Evolutionary conservation across 2,888 invertebrate genomes (phyloP).

Genomic region (Rhingia rostrata): DNA sequence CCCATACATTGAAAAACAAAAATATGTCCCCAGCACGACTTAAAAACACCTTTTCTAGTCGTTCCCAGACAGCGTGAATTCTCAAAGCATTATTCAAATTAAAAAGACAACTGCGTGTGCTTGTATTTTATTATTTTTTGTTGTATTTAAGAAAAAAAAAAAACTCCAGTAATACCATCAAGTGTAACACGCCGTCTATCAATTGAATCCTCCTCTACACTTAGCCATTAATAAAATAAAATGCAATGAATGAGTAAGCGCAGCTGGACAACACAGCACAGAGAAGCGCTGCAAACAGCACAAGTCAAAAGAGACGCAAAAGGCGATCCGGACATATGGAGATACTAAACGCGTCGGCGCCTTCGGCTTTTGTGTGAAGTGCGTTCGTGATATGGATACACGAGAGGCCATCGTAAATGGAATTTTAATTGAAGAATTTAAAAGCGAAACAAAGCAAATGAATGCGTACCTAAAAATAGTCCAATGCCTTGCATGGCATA

Average conservation of each 20-base stretch:
- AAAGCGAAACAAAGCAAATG: slow-evolving; percentile 65
- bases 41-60: background rate
- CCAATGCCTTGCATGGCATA: slow-evolving; percentile 11
- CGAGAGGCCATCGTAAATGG: slow-evolving; percentile 62
- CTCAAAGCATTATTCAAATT: slow-evolving; percentile 32
- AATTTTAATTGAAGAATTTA: slow-evolving; percentile 71
- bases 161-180: slow-evolving; percentile 39
- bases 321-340: slow-evolving; percentile 52
- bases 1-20: no score
- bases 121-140: background rate
- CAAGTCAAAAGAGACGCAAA: slow-evolving; percentile 33
- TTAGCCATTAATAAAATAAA: slow-evolving; percentile 57
- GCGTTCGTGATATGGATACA: slow-evolving; percentile 71
- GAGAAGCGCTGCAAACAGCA: slow-evolving; percentile 15
- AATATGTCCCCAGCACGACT: background rate
- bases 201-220: slow-evolving; percentile 53
- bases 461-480: slow-evolving; percentile 56
- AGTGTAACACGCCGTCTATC: slow-evolving; percentile 63
- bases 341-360: slow-evolving; percentile 66
- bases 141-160: slow-evolving; percentile 4
- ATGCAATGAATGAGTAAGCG: slow-evolving; percentile 65
- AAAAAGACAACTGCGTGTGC: slow-evolving; percentile 4
- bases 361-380: slow-evolving; percentile 70
- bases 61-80: slow-evolving; percentile 45
- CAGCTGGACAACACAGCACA: slow-evolving; percentile 44